Base-by-base conservation (phyloP, 2,888 invertebrate species). In the Leptinotarsa haldemani region DNA sequence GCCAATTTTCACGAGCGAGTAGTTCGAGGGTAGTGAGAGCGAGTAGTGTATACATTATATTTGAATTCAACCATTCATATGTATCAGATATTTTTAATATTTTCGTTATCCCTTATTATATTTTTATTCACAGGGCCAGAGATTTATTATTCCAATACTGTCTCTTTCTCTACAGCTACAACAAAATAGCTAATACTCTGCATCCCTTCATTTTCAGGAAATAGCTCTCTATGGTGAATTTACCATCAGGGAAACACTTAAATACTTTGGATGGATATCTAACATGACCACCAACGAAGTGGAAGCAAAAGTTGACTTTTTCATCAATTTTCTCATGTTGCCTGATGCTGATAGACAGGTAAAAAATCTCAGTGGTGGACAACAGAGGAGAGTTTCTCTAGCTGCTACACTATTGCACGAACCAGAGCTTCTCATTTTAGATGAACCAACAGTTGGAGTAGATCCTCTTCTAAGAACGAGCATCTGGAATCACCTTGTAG, bases 401-500 rank as follows among this genome's bases (percentile, higher is more conserved):
- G 96, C 97, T 0, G 95, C 95, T 4, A 95, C 97, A 0, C 88
- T 97, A 84, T 91, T 97, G 0, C 97, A 97, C 84, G 94, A 94
- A 80, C 97, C 97, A 0, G 95, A 96, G 85, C 87, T 97, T 52
- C 88, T 97, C 50, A 97, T 97, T 74, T 87, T 97, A 81, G 97
- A 97, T 84, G 97, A 97, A 84, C 97, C 97, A 0, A 97, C 97
- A 0, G 97, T 97, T 15, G 97, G 97, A 0, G 90, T 97, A 73
- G 97, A 97, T 88, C 97, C 97, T 0, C 91, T 97, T 79, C 90
- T 97, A 68, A 90, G 96, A 22, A 95, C 95, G 89, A 95, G 96
- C 87, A 97, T 97, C 86, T 97, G 97, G 97, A 95, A 95, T 83
- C 96, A 97, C 86, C 89, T 97, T 86, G 94, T 97, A 74, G 93